phyloP scores from a whole-genome alignment of 2,113 vertebrate species.

The Penelope pileata region DNA sequence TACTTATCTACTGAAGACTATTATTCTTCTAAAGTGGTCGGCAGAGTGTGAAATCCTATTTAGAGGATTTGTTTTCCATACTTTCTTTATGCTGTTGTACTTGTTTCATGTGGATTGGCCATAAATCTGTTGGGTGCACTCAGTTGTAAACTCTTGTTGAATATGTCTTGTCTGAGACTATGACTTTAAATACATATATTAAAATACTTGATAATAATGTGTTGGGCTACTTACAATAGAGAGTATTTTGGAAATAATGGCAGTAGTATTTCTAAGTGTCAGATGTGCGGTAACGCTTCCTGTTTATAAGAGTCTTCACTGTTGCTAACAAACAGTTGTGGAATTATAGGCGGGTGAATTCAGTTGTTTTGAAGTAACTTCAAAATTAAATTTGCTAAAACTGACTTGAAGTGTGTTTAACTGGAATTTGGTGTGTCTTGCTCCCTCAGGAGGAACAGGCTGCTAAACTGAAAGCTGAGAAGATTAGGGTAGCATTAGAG shows the following conservation, averaged over 20 bases:
- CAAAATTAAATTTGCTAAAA: neutral
- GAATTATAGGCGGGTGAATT: neutral
- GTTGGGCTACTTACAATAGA: neutral
- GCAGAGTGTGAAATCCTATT: neutral
- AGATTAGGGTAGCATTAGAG: constrained; percentile 95
- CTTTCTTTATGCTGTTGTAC: neutral
- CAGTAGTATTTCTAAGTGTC: neutral
- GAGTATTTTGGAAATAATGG: neutral
- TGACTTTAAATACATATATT: neutral
- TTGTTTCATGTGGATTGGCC: neutral
- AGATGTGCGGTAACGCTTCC: neutral
- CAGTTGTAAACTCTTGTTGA: neutral
- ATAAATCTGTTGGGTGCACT: neutral
- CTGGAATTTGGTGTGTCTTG: constrained; percentile 39
- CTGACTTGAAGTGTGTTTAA: constrained; percentile 24
- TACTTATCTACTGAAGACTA: neutral
- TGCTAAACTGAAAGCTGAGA: constrained; percentile 96
- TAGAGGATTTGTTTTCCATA: neutral
- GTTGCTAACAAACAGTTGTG: neutral
- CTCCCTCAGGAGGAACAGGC: constrained; percentile 93
- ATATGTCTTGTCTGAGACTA: neutral
- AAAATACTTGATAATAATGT: neutral
- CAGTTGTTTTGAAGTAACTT: constrained; percentile 2
- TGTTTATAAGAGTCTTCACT: neutral
- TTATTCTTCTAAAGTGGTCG: neutral